Evolutionary conservation across 1,140 invertebrate genomes (phyloP), one percentile per base, ranked within the genome.

Genomic region (Microvelia longipes): DNA sequence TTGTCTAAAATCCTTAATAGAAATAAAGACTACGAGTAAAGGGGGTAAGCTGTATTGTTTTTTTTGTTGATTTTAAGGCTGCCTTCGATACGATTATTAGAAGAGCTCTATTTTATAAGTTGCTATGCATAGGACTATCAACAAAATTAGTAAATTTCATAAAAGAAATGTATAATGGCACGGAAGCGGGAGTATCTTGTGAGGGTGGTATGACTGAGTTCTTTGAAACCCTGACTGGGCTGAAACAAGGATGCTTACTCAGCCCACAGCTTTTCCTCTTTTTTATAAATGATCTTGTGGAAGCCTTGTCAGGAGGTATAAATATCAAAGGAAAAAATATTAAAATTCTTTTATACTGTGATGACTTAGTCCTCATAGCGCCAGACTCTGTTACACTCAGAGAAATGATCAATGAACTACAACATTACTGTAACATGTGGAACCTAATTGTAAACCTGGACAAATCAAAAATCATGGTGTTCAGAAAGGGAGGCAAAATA

Each of bases 41-140:
- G 67, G 28, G 29, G 15, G 30, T 28, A 71, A 61, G 28, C 5
- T 66, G n/a, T 68, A 27, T 63, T 62, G 66, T 28, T 68, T 68
- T 71, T 27, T 71, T 71, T 67, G 70, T 71, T 1, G 66, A 70
- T 25, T 70, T 70, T 61, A 67, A 19, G 11, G 28, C 69, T 25
- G 64, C 64, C 13, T 70, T 70, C 27, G 69, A 68, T 29, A 29
- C 28, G 11, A 29, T 68, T 1, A n/a, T 29, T 29, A 29, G 67
- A 11, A 14, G 11, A 30, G 28, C 67, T n/a, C n/a, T 68, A 30
- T 13, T 68, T 13, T 29, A 29, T 2, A 68, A 68, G 29, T 29
- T 68, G 2, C 14, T 19, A 24, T 29, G 24, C 28, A 24, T 68
- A 29, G 67, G 67, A 1, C 30, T 68, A 24, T 29, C 67, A 13